phyloP scores from a whole-genome alignment of 2,888 invertebrate species.

The Aradus depressus region DNA sequence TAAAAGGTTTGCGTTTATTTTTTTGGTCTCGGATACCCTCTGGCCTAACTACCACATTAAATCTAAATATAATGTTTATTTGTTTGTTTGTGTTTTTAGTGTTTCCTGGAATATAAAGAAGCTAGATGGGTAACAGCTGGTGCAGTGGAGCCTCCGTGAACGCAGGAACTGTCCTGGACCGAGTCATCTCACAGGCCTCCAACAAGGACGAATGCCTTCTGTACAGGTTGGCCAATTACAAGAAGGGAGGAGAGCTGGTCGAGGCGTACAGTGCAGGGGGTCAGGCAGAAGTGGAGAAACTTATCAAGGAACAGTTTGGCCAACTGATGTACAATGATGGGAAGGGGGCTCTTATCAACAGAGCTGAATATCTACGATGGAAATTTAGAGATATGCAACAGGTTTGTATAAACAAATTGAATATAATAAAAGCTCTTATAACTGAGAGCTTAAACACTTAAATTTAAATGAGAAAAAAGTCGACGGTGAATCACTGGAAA shows the following conservation, averaged over 20 bases:
- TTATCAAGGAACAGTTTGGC: conserved; percentile 75
- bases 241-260: conserved; percentile 79
- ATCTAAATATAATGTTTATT: not conserved
- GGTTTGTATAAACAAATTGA: conserved; percentile 40
- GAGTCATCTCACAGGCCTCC: conserved; percentile 79
- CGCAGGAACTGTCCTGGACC: conserved; percentile 69
- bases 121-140: conserved; percentile 26
- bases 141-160: conserved; percentile 39
- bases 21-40: not conserved
- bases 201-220: conserved; percentile 76
- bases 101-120: not conserved
- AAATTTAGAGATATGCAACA: conserved; percentile 76
- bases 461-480: too few species aligned
- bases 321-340: conserved; percentile 81
- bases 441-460: too few species aligned
- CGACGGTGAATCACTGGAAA: too few species aligned
- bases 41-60: not conserved
- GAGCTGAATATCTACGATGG: conserved; percentile 81
- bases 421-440: too few species aligned
- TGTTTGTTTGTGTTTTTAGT: not conserved
- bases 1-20: not conserved
- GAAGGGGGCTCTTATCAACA: conserved; percentile 69
- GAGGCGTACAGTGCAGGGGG: conserved; percentile 80
- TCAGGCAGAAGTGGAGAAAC: conserved; percentile 66
- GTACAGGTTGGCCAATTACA: conserved; percentile 80